phyloP scores from a whole-genome alignment of 1,140 invertebrate genomes.

The Musca domestica region DNA sequence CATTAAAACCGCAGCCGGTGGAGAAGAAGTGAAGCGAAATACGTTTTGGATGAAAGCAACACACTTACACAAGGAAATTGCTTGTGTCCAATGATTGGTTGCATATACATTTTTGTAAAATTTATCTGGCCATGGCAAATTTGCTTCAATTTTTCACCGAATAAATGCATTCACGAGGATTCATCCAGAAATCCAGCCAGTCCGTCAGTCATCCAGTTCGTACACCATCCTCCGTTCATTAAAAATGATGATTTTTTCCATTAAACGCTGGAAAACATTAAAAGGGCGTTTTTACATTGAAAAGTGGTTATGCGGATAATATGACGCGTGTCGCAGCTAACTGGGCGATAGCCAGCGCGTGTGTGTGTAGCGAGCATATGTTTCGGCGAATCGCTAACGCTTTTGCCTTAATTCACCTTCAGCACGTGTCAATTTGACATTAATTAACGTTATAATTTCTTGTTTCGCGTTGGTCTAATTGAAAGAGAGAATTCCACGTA shows the following conservation, averaged over 20 bases:
- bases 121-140: no score
- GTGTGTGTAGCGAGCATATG: no score
- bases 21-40: no score
- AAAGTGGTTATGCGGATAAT: slow-evolving; percentile 1
- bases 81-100: no score
- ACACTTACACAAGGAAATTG: no score
- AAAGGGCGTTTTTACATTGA: slow-evolving; percentile 3
- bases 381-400: no score
- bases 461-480: slow-evolving; percentile 4
- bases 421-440: slow-evolving; percentile 16
- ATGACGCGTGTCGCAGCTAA: background rate
- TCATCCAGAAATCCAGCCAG: background rate
- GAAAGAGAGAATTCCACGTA: slow-evolving; percentile 13
- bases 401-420: no score
- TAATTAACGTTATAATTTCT: slow-evolving; percentile 10
- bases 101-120: no score
- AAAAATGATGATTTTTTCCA: background rate
- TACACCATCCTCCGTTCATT: background rate
- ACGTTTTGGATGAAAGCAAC: no score
- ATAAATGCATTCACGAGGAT: background rate
- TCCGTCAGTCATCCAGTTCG: no score
- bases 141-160: background rate
- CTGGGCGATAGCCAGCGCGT: no score
- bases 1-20: no score
- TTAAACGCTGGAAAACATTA: background rate